phyloP scores from a whole-genome alignment of 2,888 invertebrate species.

The Leptopterna dolabrata region DNA sequence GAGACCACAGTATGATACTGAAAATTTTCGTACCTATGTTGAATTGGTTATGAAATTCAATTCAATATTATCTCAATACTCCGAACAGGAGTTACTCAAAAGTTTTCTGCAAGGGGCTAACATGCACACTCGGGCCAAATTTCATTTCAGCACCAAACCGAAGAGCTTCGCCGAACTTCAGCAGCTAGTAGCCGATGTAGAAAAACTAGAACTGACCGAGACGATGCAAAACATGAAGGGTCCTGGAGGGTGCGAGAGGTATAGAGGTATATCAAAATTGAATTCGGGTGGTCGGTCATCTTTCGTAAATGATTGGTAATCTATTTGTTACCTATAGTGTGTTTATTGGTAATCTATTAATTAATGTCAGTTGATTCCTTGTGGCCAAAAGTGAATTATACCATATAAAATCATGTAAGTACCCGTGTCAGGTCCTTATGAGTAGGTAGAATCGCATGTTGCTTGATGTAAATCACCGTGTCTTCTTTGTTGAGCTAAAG shows the following conservation, averaged over 20 bases:
- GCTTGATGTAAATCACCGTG: too few relatives aligned
- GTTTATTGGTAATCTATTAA: too few relatives aligned
- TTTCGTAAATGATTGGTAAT: too few relatives aligned
- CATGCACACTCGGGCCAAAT: conserved; percentile 1
- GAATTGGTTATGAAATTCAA: not conserved
- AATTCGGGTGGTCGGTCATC: not conserved
- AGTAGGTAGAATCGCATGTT: too few relatives aligned
- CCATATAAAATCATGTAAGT: too few relatives aligned
- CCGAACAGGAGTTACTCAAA: not conserved
- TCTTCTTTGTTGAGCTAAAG: too few relatives aligned
- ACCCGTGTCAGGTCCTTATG: too few relatives aligned
- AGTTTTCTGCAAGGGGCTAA: conserved; percentile 28
- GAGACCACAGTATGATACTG: not conserved
- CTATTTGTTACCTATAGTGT: too few relatives aligned
- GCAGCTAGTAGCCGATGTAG: not conserved
- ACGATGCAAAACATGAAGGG: not conserved
- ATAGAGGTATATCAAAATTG: not conserved
- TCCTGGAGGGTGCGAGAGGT: too few relatives aligned
- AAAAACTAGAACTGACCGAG: too few relatives aligned
- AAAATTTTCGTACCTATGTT: conserved; percentile 24
- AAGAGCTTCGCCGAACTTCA: conserved; percentile 15
- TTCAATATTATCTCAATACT: conserved; percentile 12
- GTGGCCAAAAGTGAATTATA: too few relatives aligned
- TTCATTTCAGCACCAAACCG: conserved; percentile 12
- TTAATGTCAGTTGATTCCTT: too few relatives aligned